Conservation (phyloP, 2,113 vertebrate genomes). For the Lycaon pictus region DNA sequence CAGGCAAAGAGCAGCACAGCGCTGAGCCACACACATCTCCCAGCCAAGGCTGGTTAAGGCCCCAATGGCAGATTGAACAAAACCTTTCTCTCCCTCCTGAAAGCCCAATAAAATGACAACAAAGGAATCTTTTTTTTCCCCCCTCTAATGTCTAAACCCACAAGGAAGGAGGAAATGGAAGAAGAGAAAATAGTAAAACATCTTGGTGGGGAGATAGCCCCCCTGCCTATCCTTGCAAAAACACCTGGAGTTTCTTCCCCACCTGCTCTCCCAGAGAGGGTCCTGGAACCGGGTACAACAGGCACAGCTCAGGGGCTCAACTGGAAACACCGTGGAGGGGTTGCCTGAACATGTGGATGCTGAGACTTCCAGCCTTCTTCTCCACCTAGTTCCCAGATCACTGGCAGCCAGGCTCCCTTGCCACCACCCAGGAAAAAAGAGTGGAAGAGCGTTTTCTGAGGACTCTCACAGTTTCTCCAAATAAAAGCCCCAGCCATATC, state of each 20-base stretch:
- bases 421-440: not conserved
- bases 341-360: not conserved
- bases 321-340: not conserved
- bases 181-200: not conserved
- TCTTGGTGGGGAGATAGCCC: not conserved
- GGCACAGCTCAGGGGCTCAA: not conserved
- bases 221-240: not conserved
- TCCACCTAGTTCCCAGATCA: not conserved
- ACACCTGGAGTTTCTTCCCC: not conserved
- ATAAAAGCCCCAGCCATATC: not conserved
- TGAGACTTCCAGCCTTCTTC: not conserved
- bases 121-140: not conserved
- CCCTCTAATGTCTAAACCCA: not conserved
- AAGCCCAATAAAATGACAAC: not conserved
- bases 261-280: not conserved
- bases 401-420: not conserved
- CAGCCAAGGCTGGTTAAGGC: not conserved
- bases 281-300: not conserved
- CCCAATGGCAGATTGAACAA: not conserved
- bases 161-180: not conserved
- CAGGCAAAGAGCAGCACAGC: not conserved
- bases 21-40: not conserved
- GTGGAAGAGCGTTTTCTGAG: not conserved
- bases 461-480: not conserved
- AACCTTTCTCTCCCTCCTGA: not conserved